phyloP scores from a whole-genome alignment of 2,113 vertebrate species.

The Ornithorhynchus anatinus region DNA sequence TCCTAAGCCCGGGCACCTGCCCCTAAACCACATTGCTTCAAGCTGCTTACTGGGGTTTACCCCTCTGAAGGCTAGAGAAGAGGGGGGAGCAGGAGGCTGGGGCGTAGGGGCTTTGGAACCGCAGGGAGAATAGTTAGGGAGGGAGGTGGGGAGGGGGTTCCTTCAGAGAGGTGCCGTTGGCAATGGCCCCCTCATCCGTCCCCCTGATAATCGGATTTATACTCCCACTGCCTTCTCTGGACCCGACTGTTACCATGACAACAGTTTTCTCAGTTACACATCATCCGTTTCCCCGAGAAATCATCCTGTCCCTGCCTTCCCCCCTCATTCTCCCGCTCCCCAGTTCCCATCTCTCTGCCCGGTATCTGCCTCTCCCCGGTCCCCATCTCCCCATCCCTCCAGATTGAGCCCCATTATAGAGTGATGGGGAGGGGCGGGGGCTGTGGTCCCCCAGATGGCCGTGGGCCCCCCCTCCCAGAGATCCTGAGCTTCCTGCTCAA shows the following conservation, averaged over 20 bases:
- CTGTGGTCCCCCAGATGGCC: too few species aligned
- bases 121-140: background rate
- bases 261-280: constrained; percentile 84
- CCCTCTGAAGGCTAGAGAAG: background rate
- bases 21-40: too few species aligned
- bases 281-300: constrained; percentile 60
- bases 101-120: fast-evolving
- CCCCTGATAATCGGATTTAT: constrained; percentile 80
- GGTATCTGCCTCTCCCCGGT: background rate
- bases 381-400: background rate
- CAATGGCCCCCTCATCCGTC: background rate
- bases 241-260: constrained; percentile 92
- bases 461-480: too few species aligned
- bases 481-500: too few species aligned
- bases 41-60: too few species aligned
- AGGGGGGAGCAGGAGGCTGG: background rate
- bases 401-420: too few species aligned
- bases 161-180: background rate
- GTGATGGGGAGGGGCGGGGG: too few species aligned
- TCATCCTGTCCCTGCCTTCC: constrained; percentile 14
- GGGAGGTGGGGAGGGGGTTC: background rate
- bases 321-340: background rate
- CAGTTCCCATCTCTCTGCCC: background rate
- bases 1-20: too few species aligned
- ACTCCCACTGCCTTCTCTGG: constrained; percentile 84